Conservation (phyloP, 1,140 invertebrate genomes). For the Drosophila pseudoobscura region DNA sequence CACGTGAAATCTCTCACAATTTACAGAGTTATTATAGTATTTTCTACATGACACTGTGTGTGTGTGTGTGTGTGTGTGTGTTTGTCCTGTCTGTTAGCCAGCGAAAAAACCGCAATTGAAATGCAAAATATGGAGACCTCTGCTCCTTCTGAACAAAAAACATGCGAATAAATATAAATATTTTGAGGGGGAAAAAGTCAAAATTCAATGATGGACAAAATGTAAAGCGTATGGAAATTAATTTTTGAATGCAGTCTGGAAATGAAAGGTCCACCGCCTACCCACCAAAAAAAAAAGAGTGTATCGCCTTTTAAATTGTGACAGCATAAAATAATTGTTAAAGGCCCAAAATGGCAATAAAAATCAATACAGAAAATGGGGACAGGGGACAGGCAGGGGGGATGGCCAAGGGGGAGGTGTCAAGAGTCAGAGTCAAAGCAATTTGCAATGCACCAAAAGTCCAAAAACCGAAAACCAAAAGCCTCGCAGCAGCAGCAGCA, state of each 20-base stretch:
- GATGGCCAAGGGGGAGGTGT: too few species aligned
- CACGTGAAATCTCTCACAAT: conserved; percentile 36
- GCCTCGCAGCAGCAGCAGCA: conserved; percentile 7
- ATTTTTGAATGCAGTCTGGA: conserved; percentile 34
- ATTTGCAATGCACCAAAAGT: conserved; percentile 59
- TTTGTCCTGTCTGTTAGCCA: conserved; percentile 22
- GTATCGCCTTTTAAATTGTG: conserved; percentile 51
- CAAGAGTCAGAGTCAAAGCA: conserved; percentile 35
- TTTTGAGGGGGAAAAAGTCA: conserved; percentile 47
- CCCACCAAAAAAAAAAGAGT: not conserved
- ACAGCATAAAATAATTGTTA: conserved; percentile 75
- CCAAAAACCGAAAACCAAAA: conserved; percentile 43
- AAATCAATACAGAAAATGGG: conserved; percentile 2
- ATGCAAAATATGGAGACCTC: conserved; percentile 61
- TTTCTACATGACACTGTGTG: conserved; percentile 7
- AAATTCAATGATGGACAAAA: conserved; percentile 66
- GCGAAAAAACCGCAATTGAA: conserved; percentile 69
- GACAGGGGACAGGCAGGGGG: too few species aligned
- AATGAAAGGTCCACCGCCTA: not conserved
- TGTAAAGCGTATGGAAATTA: conserved; percentile 39
- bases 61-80: not conserved
- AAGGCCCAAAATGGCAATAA: conserved; percentile 66
- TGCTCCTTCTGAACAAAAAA: too few species aligned
- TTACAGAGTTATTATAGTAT: conserved; percentile 58
- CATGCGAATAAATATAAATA: conserved; percentile 44